Evolutionary conservation across 2,797 vertebrate genomes (phyloP).

Genomic region (Cyprinodon diabolis): DNA sequence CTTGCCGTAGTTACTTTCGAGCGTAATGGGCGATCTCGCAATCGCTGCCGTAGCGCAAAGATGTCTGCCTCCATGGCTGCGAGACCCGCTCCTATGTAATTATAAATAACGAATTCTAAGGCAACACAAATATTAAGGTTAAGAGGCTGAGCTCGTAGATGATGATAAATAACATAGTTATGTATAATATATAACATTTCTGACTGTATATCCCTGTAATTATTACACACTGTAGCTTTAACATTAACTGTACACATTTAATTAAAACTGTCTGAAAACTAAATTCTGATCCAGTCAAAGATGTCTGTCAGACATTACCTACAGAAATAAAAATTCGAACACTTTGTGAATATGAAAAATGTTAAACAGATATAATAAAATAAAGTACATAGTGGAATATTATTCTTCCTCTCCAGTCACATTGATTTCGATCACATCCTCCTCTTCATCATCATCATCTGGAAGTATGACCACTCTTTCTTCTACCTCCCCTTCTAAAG

Average conservation of each 20-base stretch:
- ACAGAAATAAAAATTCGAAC: constrained; percentile 7
- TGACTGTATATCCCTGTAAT: no score
- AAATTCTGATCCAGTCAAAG: not conserved
- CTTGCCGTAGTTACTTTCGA: no score
- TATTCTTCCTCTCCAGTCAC: constrained; percentile 73
- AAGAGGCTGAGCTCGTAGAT: no score
- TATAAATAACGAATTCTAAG: no score
- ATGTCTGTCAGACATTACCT: not conserved
- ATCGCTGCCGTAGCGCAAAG: no score
- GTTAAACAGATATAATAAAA: constrained; percentile 25
- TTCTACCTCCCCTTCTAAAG: constrained; percentile 4
- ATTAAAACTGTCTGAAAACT: constrained; percentile 10
- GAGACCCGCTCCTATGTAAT: no score
- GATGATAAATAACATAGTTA: no score
- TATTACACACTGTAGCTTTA: no score
- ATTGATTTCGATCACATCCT: constrained; percentile 60
- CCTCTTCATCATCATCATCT: constrained; percentile 62
- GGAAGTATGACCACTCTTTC: constrained; percentile 2
- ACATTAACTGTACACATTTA: constrained; percentile 9
- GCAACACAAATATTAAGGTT: no score
- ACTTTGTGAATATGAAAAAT: not conserved
- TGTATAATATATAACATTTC: no score
- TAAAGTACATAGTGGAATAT: not conserved
- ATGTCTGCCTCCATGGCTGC: no score
- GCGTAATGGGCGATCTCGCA: no score